Base-by-base conservation (phyloP, 1,140 invertebrate species). In the Drosophila willistoni region DNA sequence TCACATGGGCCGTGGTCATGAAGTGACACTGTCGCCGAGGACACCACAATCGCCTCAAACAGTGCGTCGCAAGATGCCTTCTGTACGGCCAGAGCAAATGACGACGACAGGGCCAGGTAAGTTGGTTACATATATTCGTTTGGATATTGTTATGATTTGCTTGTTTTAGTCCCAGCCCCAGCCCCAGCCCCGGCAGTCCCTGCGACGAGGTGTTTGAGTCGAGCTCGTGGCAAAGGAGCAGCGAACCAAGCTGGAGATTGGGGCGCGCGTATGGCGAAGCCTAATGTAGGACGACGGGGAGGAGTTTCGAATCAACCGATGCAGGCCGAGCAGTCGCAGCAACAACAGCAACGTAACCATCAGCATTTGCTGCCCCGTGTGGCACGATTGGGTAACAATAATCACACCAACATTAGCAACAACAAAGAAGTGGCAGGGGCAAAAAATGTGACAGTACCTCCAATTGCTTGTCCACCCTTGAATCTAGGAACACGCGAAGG, bases 341-440 rank as follows among this genome's bases (percentile, higher is more conserved):
- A 25, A 25, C 7, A 25, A 29, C 29, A 29, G 7, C 0, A 2
- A 7, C 14, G 19, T 0, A 54, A 22, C 3, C 64, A 17, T 7
- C 63, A 73, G 2, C 57, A 67, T 13, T 68, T 70, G 7, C 7
- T 85, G 68, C 81, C 81, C 12, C 82, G 81, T 1, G 57, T 74
- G 3, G 59, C 81, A 1, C 68, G 29, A n/a, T 42, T 77, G 51
- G 22, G 42, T 2, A 13, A 3, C 25, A 79, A 41, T 10, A 17
- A 10, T 9, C 7, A 36, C 34, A 36, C 3, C 34, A 36, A 29
- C 29, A 29, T 29, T 29, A 29, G 29, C 5, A 29, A 29, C 6
- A 29, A 29, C 29, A 7, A 7, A 29, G 5, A 29, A 29, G 44
- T 5, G 6, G 34, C 34, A 36, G 34, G 9, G 3, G 9, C 14